phyloP scores from a whole-genome alignment of 2,888 invertebrate species.

The Chloromyia formosa region DNA sequence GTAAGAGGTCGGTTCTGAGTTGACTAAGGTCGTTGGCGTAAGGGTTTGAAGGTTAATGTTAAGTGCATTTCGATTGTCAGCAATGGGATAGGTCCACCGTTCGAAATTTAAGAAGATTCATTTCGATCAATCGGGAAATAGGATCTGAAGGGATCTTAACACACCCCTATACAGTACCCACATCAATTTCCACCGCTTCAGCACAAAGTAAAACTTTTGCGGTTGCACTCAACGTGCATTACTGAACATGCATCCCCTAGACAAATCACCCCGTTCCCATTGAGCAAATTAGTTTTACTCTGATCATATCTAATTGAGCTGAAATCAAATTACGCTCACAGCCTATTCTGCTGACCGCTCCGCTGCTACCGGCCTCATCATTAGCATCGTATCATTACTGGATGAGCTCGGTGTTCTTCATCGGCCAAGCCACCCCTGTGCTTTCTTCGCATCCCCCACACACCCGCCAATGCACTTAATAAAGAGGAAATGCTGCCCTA shows the following conservation, averaged over 20 bases:
- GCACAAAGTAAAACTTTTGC: no score
- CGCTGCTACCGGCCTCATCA: constrained; percentile 21
- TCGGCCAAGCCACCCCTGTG: no score
- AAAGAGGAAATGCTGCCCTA: background rate
- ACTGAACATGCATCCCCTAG: no score
- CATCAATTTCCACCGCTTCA: no score
- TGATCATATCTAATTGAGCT: constrained; percentile 63
- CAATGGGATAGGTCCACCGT: background rate
- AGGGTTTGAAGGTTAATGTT: background rate
- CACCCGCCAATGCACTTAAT: background rate
- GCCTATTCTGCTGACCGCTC: constrained; percentile 53
- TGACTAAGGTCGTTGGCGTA: background rate
- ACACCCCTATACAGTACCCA: no score
- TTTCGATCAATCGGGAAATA: no score
- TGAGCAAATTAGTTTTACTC: constrained; percentile 59
- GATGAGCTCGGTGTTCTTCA: no score
- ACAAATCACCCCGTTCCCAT: no score
- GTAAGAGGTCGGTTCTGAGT: background rate
- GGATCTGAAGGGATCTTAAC: no score
- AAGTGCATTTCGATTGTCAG: background rate
- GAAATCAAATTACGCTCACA: constrained; percentile 62
- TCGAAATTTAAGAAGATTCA: no score
- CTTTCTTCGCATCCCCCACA: no score
- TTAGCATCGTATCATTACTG: background rate
- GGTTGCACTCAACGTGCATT: no score